Evolutionary conservation across 2,888 invertebrate genomes (phyloP).

Genomic region (Griposia aprilina): DNA sequence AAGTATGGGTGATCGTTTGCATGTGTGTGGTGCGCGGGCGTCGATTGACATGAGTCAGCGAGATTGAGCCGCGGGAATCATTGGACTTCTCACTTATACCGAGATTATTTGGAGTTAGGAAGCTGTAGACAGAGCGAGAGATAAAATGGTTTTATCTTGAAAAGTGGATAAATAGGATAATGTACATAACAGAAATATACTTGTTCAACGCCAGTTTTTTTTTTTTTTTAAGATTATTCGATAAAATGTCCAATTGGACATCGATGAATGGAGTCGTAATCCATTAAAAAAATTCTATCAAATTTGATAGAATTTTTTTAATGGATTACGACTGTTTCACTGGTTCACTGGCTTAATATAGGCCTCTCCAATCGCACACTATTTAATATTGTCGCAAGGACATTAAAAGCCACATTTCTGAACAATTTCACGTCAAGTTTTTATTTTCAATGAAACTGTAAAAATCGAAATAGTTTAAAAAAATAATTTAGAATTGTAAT

Average conservation of each 20-base stretch:
- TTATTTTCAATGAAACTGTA: not conserved
- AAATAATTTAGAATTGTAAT: no score
- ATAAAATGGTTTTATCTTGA: not conserved
- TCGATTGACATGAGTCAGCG: constrained; percentile 77
- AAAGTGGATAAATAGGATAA: not conserved
- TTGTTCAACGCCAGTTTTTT: not conserved
- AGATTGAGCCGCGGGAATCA: constrained; percentile 73
- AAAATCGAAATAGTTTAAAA: not conserved
- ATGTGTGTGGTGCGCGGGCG: constrained; percentile 69
- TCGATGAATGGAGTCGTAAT: no score
- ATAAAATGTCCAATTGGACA: not conserved
- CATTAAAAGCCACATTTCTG: not conserved
- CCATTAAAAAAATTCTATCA: not conserved
- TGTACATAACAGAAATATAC: not conserved
- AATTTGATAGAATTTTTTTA: not conserved
- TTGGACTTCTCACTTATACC: constrained; percentile 60
- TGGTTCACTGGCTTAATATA: not conserved
- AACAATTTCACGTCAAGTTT: not conserved
- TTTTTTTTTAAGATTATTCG: no score
- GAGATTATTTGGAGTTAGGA: constrained; percentile 30
- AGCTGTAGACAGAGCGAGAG: constrained; percentile 13
- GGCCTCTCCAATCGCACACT: not conserved
- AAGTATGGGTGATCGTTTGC: not conserved
- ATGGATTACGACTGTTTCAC: not conserved
- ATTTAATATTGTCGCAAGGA: not conserved